Evolutionary conservation across 1,140 invertebrate species (phyloP).

Genomic region (Lasioglossum baleicum): DNA sequence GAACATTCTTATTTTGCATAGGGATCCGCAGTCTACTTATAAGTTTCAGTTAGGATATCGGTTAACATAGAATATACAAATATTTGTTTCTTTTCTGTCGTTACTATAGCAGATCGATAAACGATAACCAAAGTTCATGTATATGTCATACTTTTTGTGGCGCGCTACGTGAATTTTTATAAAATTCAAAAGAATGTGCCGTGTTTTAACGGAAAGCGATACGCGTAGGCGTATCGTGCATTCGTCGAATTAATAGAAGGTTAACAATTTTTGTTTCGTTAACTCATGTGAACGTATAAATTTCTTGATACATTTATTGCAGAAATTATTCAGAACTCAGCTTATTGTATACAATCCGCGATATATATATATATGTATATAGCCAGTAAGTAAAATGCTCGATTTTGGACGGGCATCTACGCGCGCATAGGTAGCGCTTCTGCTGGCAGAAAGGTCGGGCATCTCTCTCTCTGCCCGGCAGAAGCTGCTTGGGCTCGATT

Average conservation of each 20-base stretch:
- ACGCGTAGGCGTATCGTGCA: neutral
- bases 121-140: conserved; percentile 20
- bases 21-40: no score
- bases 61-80: neutral
- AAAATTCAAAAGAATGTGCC: conserved; percentile 4
- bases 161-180: conserved; percentile 23
- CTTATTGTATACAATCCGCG: no score
- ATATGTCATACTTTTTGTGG: neutral
- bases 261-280: neutral
- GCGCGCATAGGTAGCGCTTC: no score
- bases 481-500: no score
- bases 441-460: no score
- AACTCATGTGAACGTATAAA: neutral
- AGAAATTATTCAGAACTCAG: neutral
- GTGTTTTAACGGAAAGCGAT: neutral
- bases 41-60: neutral
- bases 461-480: no score
- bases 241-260: neutral
- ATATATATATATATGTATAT: no score
- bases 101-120: neutral
- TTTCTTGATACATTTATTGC: neutral
- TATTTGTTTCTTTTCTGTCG: neutral
- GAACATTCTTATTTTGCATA: no score
- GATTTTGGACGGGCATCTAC: no score
- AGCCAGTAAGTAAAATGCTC: no score